Evolutionary conservation across 2,888 invertebrate species (phyloP).

Genomic region (Scaptomyza flava): DNA sequence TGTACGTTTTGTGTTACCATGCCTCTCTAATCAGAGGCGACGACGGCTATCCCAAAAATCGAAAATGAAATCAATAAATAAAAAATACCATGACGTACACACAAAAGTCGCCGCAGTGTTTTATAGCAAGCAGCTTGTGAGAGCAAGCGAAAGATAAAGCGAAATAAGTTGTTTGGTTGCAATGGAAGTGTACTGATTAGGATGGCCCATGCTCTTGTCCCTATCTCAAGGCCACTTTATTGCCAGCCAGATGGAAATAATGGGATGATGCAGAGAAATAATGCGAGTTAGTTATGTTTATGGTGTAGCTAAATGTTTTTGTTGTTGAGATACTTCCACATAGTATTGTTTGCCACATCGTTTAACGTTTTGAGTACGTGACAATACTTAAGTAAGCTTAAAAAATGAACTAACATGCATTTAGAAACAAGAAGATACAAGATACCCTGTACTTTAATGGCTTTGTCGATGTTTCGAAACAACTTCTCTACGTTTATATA

Average conservation of each 20-base stretch:
- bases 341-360: not conserved
- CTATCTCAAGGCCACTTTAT: no score
- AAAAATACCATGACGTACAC: slow-evolving; percentile 8
- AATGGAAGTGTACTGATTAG: not conserved
- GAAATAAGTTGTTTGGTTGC: no score
- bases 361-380: slow-evolving; percentile 23
- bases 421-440: no score
- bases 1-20: slow-evolving; percentile 32
- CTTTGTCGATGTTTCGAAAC: no score
- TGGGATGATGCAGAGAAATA: slow-evolving; percentile 10
- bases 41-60: slow-evolving; percentile 35
- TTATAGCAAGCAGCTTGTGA: not conserved
- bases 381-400: slow-evolving; percentile 31
- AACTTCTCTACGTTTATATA: not conserved
- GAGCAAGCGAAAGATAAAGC: no score
- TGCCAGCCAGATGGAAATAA: slow-evolving; percentile 1
- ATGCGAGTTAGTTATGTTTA: not conserved
- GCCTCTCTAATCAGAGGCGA: slow-evolving; percentile 37
- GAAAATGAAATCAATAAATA: not conserved
- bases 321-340: not conserved
- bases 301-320: slow-evolving; percentile 4
- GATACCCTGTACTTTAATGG: slow-evolving; percentile 1
- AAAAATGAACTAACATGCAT: slow-evolving; percentile 44
- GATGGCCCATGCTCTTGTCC: no score
- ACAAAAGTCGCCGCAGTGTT: not conserved